Conservation (phyloP, 2,797 vertebrate genomes). For the Bucorvus abyssinicus region DNA sequence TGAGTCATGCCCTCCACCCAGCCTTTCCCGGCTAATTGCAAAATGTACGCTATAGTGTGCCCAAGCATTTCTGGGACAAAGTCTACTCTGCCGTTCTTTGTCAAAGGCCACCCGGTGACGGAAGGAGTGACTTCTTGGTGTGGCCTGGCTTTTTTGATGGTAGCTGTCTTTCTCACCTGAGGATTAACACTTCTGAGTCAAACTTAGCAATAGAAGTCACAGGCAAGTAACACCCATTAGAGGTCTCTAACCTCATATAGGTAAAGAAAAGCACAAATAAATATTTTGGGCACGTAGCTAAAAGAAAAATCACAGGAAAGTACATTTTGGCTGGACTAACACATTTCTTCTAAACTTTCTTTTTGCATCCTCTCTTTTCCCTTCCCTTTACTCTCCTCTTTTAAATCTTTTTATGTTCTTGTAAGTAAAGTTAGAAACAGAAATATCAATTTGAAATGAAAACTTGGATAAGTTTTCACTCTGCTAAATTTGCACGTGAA, state of each 20-base stretch:
- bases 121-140: neutral
- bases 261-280: neutral
- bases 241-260: neutral
- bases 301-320: neutral
- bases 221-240: neutral
- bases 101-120: neutral
- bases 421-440: neutral
- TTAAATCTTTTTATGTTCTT: neutral
- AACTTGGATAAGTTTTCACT: neutral
- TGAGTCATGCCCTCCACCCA: neutral
- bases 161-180: neutral
- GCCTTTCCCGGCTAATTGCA: neutral
- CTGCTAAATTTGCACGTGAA: neutral
- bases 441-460: neutral
- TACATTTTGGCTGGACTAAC: neutral
- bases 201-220: neutral
- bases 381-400: neutral
- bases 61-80: neutral
- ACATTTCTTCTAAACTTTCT: neutral
- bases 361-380: neutral
- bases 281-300: fast-evolving
- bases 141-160: neutral
- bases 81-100: fast-evolving
- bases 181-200: neutral
- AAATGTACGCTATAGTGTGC: neutral